Evolutionary conservation across 2,888 invertebrate species (phyloP), one percentile per base, ranked within the genome.

Genomic region (Arrhopalites spinosus): DNA sequence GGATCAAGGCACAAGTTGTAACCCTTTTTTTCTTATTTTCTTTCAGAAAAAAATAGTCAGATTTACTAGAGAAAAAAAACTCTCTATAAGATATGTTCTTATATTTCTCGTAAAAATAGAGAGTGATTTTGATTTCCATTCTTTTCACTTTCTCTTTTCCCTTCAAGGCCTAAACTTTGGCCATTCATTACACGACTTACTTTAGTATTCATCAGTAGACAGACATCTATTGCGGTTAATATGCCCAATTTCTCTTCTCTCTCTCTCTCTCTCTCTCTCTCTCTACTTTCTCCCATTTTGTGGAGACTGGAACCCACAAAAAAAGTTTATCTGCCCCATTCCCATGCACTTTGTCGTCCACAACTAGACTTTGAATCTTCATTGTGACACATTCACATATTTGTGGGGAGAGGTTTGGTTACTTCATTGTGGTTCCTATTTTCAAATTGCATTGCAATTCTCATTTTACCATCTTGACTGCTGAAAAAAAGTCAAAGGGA

Each of bases 151-250:
- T 30, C 23, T 23, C 43, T 59, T 17, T 59, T 59, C 59, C 25
- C 59, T 36, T 3, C 3, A 36, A 11, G 59, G 66, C 23, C 59
- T 59, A 66, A 66, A 66, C 45, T 66, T 66, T 66, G 3, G 43
- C 66, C 66, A 66, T 66, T 66, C 36, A 30, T 66, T 45, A 66
- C 66, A 7, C 5, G 66, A 29, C 36, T 29, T 20, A 25, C 45
- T 43, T 66, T 30, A n/a, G 30, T 66, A 66, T 66, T 66, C 66
- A 66, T 66, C 66, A 66, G 66, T 66, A 45, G 66, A 66, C 45
- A 64, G n/a, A 64, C 23, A 43, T 66, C 43, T 23, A 66, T 66
- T 66, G 66, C 25, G 66, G 66, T 45, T 66, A 66, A 66, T 66
- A 66, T 66, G 66, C 29, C 45, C 66, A 45, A 66, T 66, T 66